These are phyloP conservation scores for Xenops minutus DNA, from an alignment of 2,797 vertebrate species.

Conservation along the genomic window DNA sequence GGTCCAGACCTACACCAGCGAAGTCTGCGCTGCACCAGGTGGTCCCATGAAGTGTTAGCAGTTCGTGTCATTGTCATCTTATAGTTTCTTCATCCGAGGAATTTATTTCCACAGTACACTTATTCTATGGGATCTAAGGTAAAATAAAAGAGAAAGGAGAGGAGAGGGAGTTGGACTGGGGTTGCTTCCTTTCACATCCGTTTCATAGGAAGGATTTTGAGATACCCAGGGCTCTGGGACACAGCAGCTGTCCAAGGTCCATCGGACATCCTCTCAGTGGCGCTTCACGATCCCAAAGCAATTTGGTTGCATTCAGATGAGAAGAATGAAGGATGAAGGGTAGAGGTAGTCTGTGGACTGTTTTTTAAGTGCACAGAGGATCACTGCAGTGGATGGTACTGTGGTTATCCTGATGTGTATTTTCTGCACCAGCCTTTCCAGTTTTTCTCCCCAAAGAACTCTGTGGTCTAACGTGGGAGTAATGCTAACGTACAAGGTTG, in stretches of 20 bases:
- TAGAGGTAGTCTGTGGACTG: not conserved
- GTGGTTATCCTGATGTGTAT: not conserved
- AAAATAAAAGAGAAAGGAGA: not conserved
- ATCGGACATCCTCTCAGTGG: not conserved
- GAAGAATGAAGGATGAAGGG: not conserved
- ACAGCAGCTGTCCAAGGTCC: not conserved
- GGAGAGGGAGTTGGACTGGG: not conserved
- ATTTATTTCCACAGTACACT: not conserved
- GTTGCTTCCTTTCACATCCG: not conserved
- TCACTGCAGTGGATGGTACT: not conserved
- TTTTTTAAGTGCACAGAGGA: not conserved
- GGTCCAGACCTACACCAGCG: not conserved
- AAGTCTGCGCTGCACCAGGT: not conserved
- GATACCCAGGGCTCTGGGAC: not conserved
- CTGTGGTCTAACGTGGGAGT: not conserved
- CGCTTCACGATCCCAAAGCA: not conserved
- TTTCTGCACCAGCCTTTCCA: accelerated
- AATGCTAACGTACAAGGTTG: not conserved
- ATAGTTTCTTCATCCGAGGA: not conserved
- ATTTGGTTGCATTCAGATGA: not conserved
- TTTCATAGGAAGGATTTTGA: not conserved
- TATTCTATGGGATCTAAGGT: not conserved
- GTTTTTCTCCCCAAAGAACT: not conserved
- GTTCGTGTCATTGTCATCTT: not conserved
- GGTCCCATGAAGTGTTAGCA: not conserved